phyloP scores from a whole-genome alignment of 92 coral and sea anemone species.

The Muricea muricata region DNA sequence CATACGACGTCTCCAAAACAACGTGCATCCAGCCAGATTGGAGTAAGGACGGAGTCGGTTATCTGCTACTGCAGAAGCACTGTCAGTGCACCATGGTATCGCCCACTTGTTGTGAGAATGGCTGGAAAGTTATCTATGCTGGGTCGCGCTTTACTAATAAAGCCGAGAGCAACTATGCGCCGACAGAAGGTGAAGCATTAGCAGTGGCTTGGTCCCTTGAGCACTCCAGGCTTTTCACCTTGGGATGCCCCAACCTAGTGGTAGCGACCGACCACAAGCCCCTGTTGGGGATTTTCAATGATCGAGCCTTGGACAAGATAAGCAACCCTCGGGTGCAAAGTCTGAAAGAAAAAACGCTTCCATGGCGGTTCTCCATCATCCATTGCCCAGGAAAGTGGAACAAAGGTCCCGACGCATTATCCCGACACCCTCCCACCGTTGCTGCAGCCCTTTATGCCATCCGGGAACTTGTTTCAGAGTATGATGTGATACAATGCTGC shows the following conservation, averaged over 20 bases:
- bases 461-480: slow-evolving; percentile 3
- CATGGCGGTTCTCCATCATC: neutral
- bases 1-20: neutral
- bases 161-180: neutral
- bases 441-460: neutral
- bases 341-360: neutral
- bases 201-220: slow-evolving; percentile 6
- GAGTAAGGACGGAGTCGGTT: slow-evolving; percentile 8
- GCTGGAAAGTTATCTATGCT: neutral
- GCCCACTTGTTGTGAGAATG: neutral
- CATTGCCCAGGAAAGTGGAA: neutral
- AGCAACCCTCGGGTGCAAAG: neutral
- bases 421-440: neutral
- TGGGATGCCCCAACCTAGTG: neutral
- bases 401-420: neutral
- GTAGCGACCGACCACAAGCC: slow-evolving; percentile 17
- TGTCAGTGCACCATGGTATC: neutral
- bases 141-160: neutral
- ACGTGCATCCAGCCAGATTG: neutral
- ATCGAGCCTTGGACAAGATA: neutral
- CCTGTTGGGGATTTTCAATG: neutral
- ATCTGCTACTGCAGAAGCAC: neutral
- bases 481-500: slow-evolving; percentile 8
- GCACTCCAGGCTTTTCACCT: neutral
- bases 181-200: slow-evolving; percentile 12